Evolutionary conservation across 2,113 vertebrate genomes (phyloP).

Genomic region (Recurvirostra avosetta): DNA sequence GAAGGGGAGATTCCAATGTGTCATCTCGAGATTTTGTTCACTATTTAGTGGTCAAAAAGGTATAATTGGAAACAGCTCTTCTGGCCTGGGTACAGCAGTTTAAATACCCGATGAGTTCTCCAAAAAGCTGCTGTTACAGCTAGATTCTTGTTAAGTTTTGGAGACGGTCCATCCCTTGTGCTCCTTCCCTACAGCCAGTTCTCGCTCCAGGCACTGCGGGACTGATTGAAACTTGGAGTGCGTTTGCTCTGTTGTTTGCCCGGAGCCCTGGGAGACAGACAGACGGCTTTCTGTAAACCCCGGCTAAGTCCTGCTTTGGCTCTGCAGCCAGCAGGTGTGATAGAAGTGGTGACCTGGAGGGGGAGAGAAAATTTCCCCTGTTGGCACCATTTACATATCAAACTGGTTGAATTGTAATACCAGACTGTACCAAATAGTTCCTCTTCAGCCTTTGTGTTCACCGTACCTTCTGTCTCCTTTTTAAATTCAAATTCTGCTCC

Average conservation of each 20-base stretch:
- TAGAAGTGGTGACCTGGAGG: background rate
- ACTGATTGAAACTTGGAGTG: background rate
- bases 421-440: background rate
- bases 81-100: background rate
- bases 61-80: background rate
- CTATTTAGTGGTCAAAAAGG: background rate
- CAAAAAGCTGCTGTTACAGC: background rate
- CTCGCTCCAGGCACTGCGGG: background rate
- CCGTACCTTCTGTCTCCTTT: background rate
- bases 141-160: background rate
- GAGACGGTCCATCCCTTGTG: fast-evolving
- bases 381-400: background rate
- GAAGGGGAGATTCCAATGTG: background rate
- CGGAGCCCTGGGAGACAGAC: background rate
- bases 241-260: background rate
- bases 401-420: background rate
- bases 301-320: too few relatives aligned
- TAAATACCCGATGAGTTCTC: background rate
- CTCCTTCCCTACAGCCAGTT: background rate
- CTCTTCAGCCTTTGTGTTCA: background rate
- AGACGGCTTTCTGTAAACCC: too few relatives aligned
- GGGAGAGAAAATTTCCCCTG: too few relatives aligned
- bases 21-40: background rate
- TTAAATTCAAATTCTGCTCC: background rate
- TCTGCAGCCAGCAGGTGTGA: background rate